Percentiles rank a stretch among this genome's conserved stretches.
Evolutionary conservation across 2,888 invertebrate genomes (phyloP).

Genomic region (Quadroppia sp.): DNA sequence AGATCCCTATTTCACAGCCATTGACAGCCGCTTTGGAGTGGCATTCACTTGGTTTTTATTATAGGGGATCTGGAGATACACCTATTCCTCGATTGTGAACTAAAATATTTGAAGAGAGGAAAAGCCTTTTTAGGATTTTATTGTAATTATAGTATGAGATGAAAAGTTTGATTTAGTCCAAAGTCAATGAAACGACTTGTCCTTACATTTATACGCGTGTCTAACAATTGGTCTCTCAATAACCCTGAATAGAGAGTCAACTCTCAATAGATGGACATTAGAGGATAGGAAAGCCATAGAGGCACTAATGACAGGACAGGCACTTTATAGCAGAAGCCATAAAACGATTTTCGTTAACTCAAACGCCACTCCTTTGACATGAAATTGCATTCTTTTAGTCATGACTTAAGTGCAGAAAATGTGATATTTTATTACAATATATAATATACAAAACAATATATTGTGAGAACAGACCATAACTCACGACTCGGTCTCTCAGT

Average conservation of each 20-base stretch:
- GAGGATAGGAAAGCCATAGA: too few species aligned
- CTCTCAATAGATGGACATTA: too few species aligned
- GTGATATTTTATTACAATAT: constrained; percentile 2
- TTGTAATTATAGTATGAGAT: neutral
- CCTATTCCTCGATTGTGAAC: neutral
- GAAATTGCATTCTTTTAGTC: neutral
- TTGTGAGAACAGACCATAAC: neutral
- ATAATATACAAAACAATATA: neutral
- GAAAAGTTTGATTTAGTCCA: constrained; percentile 8
- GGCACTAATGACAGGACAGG: too few species aligned
- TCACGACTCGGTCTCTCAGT: neutral
- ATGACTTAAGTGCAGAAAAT: neutral
- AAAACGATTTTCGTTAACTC: neutral
- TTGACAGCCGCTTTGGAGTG: neutral
- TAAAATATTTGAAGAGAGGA: neutral
- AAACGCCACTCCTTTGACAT: constrained; percentile 3
- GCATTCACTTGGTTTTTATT: neutral
- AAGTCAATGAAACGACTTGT: neutral
- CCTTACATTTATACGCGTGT: neutral
- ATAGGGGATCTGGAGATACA: neutral
- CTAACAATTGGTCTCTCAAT: neutral
- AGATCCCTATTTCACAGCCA: neutral
- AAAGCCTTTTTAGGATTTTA: constrained; percentile 1
- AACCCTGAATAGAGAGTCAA: neutral
- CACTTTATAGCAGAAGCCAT: neutral